Conservation (phyloP, 2,888 invertebrate species). For the Callinectes sapidus region DNA sequence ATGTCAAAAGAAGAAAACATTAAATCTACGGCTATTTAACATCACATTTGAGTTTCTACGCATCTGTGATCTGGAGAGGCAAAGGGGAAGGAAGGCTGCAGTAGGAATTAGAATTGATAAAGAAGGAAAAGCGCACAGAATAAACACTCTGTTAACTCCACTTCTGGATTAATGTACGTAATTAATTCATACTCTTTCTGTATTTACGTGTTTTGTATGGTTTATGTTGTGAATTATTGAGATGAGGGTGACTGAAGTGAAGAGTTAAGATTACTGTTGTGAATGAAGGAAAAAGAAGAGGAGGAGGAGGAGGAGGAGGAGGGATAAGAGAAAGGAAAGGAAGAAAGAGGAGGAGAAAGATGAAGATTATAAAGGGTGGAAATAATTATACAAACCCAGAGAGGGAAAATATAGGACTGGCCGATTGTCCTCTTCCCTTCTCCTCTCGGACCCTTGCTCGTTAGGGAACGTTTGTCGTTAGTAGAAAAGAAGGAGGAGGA, state of each 20-base stretch:
- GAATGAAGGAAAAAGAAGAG: background rate
- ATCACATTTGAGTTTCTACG: background rate
- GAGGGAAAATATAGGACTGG: background rate
- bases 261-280: background rate
- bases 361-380: background rate
- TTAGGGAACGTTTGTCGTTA: conserved; percentile 13
- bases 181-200: background rate
- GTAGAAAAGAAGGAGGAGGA: background rate
- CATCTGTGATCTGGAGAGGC: background rate
- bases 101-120: background rate
- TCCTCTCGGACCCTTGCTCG: background rate
- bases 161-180: background rate
- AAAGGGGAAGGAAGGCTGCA: background rate
- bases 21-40: background rate
- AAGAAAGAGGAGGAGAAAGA: background rate
- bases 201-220: background rate
- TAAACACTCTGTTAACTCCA: background rate
- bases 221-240: background rate
- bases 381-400: background rate
- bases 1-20: no score
- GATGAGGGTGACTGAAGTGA: background rate
- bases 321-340: background rate
- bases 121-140: background rate
- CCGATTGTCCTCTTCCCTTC: background rate
- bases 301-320: background rate